Percentiles rank a stretch among this genome's conserved stretches.
Evolutionary conservation across 2,113 vertebrate genomes (phyloP).

Genomic region (Leuciscus idus): DNA sequence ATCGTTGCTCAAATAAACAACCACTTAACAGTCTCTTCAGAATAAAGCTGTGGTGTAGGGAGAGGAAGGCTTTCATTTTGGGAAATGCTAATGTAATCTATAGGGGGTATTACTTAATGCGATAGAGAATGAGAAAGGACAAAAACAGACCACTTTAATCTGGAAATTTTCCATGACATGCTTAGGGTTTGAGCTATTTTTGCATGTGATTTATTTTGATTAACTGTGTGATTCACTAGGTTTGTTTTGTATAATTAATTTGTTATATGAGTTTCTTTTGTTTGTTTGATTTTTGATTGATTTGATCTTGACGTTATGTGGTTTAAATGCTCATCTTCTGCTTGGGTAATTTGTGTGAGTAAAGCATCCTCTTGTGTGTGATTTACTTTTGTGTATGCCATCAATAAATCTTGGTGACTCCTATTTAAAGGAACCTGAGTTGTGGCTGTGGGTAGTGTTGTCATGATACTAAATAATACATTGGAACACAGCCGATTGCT

Average conservation of each 20-base stretch:
- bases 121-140: not conserved
- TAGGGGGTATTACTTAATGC: not conserved
- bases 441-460: no score
- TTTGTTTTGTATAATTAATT: not conserved
- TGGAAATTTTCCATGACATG: not conserved
- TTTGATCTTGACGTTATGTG: not conserved
- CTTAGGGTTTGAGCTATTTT: not conserved
- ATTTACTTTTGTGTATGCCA: no score
- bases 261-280: not conserved
- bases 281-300: not conserved
- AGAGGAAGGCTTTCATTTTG: constrained; percentile 51
- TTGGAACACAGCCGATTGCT: no score
- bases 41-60: constrained; percentile 69
- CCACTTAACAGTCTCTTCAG: constrained; percentile 64
- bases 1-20: constrained; percentile 76
- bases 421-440: no score
- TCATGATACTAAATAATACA: no score
- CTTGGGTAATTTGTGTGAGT: not conserved
- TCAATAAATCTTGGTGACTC: no score
- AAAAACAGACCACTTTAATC: not conserved
- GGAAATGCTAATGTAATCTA: constrained; percentile 5
- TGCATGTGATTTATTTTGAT: not conserved
- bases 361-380: no score
- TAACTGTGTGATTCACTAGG: not conserved
- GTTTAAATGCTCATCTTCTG: not conserved